Percentiles rank a stretch among this genome's conserved stretches.
Evolutionary conservation across 64 coral and sea anemone species (phyloP).

Genomic region (Pocillopora damicornis): DNA sequence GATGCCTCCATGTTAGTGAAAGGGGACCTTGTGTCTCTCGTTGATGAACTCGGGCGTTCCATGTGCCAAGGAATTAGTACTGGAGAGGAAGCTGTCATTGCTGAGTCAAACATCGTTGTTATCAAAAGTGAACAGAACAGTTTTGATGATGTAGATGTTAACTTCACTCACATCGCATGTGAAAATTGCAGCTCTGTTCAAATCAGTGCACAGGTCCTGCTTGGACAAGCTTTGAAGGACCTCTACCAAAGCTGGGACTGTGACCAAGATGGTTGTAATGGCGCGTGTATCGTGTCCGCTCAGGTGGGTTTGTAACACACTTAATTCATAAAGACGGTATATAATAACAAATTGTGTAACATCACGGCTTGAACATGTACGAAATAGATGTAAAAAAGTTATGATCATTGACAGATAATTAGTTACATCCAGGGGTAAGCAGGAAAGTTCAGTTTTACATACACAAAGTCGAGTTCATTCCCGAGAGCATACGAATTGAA

Average conservation of each 20-base stretch:
- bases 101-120: slow-evolving; percentile 58
- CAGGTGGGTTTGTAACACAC: slow-evolving; percentile 32
- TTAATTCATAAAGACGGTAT: no score
- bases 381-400: no score
- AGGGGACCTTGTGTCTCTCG: slow-evolving; percentile 31
- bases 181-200: slow-evolving; percentile 42
- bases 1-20: slow-evolving; percentile 58
- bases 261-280: slow-evolving; percentile 44
- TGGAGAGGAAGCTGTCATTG: slow-evolving; percentile 51
- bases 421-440: no score
- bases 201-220: slow-evolving; percentile 39
- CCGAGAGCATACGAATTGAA: no score
- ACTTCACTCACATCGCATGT: slow-evolving; percentile 51
- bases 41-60: slow-evolving; percentile 39
- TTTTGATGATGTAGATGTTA: slow-evolving; percentile 45
- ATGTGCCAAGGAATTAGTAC: slow-evolving; percentile 49
- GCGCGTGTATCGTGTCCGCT: slow-evolving; percentile 63
- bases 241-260: slow-evolving; percentile 65
- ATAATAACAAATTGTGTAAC: no score
- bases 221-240: slow-evolving; percentile 55
- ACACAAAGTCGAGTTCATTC: no score
- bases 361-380: no score
- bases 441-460: no score
- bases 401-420: no score
- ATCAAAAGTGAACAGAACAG: slow-evolving; percentile 56